These are phyloP conservation scores for Melanostigma gelatinosum DNA, from an alignment of 2,113 vertebrate genomes.

Conservation along the genomic window DNA sequence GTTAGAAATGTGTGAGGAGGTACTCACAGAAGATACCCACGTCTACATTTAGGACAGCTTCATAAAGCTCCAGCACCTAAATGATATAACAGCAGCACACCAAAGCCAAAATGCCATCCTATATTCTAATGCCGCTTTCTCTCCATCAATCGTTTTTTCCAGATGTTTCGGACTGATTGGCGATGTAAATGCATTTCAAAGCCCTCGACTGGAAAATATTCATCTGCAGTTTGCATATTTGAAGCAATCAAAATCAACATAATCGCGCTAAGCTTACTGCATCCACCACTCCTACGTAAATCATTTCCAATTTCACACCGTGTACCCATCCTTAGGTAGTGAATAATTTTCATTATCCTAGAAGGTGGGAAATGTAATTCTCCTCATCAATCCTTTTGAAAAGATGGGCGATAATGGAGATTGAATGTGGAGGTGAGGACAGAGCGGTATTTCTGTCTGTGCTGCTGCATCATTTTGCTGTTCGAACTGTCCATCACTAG, in stretches of 20 bases:
- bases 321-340: conserved; percentile 69
- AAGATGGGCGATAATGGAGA: conserved; percentile 67
- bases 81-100: conserved; percentile 32
- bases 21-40: neutral
- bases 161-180: conserved; percentile 55
- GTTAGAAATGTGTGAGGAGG: neutral
- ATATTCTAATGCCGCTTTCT: conserved; percentile 33
- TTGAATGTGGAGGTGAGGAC: conserved; percentile 51
- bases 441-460: conserved; percentile 11
- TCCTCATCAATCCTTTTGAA: conserved; percentile 53
- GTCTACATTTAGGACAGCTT: conserved; percentile 3
- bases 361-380: conserved; percentile 61
- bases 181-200: conserved; percentile 70
- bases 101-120: conserved; percentile 41
- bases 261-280: conserved; percentile 58
- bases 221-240: conserved; percentile 74
- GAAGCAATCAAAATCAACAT: conserved; percentile 71
- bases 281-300: conserved; percentile 69
- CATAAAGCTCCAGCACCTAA: conserved; percentile 19
- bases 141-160: conserved; percentile 48
- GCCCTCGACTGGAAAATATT: conserved; percentile 67
- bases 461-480: conserved; percentile 14
- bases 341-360: conserved; percentile 73
- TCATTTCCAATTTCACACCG: conserved; percentile 77
- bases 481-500: conserved; percentile 21